Base-by-base conservation (phyloP, 23 tunicate species). In the Oikopleura dioica region DNA sequence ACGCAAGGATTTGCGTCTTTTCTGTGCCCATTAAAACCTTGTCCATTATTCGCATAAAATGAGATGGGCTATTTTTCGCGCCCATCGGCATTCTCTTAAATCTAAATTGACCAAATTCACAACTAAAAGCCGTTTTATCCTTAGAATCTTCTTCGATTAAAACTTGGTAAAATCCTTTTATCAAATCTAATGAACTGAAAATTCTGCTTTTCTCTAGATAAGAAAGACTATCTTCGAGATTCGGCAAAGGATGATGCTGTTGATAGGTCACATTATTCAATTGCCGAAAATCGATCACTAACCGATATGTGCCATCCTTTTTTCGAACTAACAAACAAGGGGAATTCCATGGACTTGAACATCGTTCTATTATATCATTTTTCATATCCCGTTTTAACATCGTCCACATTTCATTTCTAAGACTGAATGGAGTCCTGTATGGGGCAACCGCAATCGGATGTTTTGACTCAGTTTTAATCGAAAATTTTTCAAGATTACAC, bases 161-260 rank as follows among this genome's bases (percentile, higher is more conserved):
- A 2, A 78, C 80, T 68, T 78, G 80, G 37, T 38, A 68, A 68
- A 59, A 78, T 2, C 78, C 78, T 1, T 38, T 68, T 1, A 12
- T 24, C 2, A 78, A 30, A 30, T 78, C 78, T 35, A 78, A 33
- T 23, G 78, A 59, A 38, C 30, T 26, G 35, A 78, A 78, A 4
- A 1, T 35, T 1, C 23, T 68, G 4, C n/a, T 1, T 4, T 31
- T 38, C 1, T 38, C 36, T 1, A 78, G 21, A 16, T 37, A 16
- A 38, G 35, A 37, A 29, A 68, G 24, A 1, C 59, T 51, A 29
- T 36, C 80, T 5, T 36, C 82, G 16, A 76, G 35, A 1, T 29
- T 1, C 2, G 80, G 82, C 35, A 79, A 36, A 1, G 82, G 82
- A 76, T 79, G 69, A 28, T 63, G 4, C 29, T 79, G 78, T 37